Evolutionary conservation across 1,140 invertebrate genomes (phyloP), one percentile per base, ranked within the genome.

Genomic region (Anastrepha obliqua): DNA sequence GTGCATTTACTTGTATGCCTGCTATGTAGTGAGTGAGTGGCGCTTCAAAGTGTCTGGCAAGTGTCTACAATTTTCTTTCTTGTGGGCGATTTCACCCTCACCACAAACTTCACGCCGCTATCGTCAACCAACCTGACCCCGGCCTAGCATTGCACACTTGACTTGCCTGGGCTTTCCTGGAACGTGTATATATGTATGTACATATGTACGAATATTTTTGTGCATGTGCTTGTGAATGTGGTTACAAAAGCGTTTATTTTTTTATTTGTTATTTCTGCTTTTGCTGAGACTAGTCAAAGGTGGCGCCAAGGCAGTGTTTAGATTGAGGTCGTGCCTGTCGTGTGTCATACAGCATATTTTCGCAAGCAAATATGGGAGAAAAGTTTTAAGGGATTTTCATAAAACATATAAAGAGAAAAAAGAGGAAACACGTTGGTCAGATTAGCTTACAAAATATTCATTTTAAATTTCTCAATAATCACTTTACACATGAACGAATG

Each of bases 1-100:
- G 74, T 58, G 44, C 64, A 55, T 55, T 55, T 55, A 55, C 11
- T 29, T 7, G 11, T 47, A 13, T 74, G 39, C 47, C 4, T 74
- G 44, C n/a, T 81, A 17, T 9, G 74, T 55, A 81, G 47, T 81
- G 51, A 81, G 74, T 74, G 74, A 81, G 51, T 81, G 74, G 74
- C 74, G 74, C 74, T 81, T 81, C 74, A 81, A 81, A 81, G 74
- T 81, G 74, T 81, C 74, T 81, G 74, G 74, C 74, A 81, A 81
- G 74, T 81, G 74, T 81, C 74, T 81, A 81, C 74, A n/a, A 55
- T 55, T 81, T 81, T 81, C 74, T 81, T 81, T 47, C 4, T 81
- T 81, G 74, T 81, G 47, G 74, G 74, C 55, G 47, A 81, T 81
- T 81, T n/a, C 74, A 81, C 74, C 74, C 74, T 81, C 47, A 51